These are phyloP conservation scores for Drosophila emarginata DNA, from an alignment of 2,888 invertebrate species.

Conservation along the genomic window DNA sequence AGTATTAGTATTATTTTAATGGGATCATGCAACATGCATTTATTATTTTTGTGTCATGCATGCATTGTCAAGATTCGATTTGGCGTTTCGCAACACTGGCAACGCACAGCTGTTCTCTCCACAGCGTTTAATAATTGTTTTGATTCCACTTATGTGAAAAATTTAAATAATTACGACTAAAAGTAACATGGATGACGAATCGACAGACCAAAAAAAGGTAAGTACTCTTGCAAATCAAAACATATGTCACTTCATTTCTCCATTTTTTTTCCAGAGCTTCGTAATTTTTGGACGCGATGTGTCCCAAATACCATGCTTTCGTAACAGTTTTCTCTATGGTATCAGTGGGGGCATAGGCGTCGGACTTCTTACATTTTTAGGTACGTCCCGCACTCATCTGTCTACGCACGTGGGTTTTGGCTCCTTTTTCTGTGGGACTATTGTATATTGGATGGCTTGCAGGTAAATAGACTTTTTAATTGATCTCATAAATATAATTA, in stretches of 20 bases:
- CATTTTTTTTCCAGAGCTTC: constrained; percentile 48
- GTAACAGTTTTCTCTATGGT: constrained; percentile 90
- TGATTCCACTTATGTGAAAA: constrained; percentile 19
- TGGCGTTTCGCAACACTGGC: constrained; percentile 37
- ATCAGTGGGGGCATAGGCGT: constrained; percentile 87
- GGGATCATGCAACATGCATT: constrained; percentile 4
- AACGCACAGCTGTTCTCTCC: constrained; percentile 49
- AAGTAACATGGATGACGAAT: constrained; percentile 57
- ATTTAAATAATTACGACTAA: background rate
- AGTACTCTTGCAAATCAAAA: background rate
- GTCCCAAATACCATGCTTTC: constrained; percentile 90
- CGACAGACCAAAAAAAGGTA: constrained; percentile 63
- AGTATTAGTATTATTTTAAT: background rate
- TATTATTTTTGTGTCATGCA: background rate
- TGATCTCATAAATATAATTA: background rate
- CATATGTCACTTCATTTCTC: no score
- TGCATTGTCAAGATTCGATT: background rate
- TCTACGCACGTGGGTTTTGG: constrained; percentile 87
- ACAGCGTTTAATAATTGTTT: constrained; percentile 29
- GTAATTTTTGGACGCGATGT: constrained; percentile 88
- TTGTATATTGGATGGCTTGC: constrained; percentile 88
- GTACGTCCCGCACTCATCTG: constrained; percentile 87
- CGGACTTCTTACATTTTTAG: constrained; percentile 88
- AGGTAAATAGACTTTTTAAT: constrained; percentile 63
- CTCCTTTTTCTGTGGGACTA: constrained; percentile 86